These are phyloP conservation scores for Hippolais icterina DNA, from an alignment of 2,113 vertebrate species.

Conservation along the genomic window DNA sequence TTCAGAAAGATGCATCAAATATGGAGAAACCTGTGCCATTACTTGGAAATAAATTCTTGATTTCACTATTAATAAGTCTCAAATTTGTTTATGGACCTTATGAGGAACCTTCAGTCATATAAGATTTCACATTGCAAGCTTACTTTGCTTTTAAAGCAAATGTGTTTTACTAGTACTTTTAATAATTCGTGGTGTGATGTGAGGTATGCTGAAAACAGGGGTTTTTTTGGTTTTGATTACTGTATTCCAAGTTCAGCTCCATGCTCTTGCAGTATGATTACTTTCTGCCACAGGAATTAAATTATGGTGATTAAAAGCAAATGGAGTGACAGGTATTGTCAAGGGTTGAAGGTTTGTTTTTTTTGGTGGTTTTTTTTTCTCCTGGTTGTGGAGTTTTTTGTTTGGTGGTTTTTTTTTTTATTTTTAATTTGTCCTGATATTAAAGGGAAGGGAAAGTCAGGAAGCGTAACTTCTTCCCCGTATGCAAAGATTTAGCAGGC, in stretches of 20 bases:
- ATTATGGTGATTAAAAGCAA: neutral
- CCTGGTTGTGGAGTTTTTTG: neutral
- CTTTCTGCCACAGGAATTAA: neutral
- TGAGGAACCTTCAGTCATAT: neutral
- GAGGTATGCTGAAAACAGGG: neutral
- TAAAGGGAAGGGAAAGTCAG: neutral
- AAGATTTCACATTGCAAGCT: neutral
- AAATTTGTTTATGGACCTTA: neutral
- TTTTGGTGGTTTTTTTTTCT: neutral
- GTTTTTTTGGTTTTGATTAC: neutral
- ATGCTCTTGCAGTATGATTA: neutral
- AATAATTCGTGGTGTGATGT: neutral
- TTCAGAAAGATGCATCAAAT: neutral
- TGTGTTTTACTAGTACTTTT: neutral
- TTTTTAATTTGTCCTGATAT: neutral
- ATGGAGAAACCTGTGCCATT: neutral
- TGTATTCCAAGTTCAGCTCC: neutral
- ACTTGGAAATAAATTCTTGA: neutral
- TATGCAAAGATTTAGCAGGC: neutral
- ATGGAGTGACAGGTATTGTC: neutral
- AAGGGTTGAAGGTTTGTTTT: neutral
- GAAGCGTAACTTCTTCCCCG: neutral
- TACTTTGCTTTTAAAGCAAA: neutral
- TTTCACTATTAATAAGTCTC: neutral
- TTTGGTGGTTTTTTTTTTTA: neutral